A percentile compares a stretch with the other conserved stretches of the same genome.
Conservation (phyloP, 64 coral and sea anemone species). For the Dendronephthya gigantea region DNA sequence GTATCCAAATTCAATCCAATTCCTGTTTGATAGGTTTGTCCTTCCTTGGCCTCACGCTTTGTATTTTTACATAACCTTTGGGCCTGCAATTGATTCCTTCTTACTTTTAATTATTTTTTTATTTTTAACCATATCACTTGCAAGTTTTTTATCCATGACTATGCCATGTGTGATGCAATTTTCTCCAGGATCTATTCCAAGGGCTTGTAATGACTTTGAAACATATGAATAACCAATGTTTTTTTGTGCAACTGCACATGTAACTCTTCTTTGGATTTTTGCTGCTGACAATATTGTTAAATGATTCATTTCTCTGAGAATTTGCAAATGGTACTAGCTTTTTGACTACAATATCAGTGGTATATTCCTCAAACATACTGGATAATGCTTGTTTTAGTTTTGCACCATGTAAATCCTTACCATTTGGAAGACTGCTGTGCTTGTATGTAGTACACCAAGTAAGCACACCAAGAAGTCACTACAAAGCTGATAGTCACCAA, state of each 20-base stretch:
- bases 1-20: background rate
- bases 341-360: background rate
- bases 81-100: background rate
- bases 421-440: constrained; percentile 15
- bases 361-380: background rate
- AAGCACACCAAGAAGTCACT: constrained; percentile 41
- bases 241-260: background rate
- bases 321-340: constrained; percentile 31
- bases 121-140: background rate
- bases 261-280: background rate
- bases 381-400: background rate
- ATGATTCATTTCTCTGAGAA: constrained; percentile 28
- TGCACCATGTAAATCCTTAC: background rate
- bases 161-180: background rate
- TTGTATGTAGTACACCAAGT: constrained; percentile 17
- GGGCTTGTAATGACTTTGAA: background rate
- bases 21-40: background rate
- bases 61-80: background rate
- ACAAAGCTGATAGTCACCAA: constrained; percentile 37
- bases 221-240: background rate
- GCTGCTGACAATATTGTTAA: background rate
- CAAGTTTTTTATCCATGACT: background rate
- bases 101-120: background rate
- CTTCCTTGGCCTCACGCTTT: background rate
- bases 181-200: background rate